phyloP scores from a whole-genome alignment of 2,888 invertebrate genomes.

The Erebia palarica region DNA sequence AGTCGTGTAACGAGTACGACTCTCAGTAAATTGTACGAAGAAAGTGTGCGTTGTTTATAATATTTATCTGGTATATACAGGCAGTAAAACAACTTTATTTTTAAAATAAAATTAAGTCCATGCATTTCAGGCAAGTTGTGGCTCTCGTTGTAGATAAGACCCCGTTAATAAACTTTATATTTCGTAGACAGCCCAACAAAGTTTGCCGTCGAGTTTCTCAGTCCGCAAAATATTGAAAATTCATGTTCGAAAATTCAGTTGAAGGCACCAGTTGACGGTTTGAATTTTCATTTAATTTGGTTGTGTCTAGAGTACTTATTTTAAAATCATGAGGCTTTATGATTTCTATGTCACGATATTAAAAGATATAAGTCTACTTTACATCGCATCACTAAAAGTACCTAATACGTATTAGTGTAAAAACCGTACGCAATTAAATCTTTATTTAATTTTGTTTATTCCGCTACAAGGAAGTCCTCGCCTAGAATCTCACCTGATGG shows the following conservation, averaged over 20 bases:
- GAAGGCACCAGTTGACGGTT: not conserved
- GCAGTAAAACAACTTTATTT: not conserved
- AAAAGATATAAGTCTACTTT: not conserved
- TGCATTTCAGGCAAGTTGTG: not conserved
- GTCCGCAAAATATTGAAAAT: conserved; percentile 33
- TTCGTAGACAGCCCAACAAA: conserved; percentile 12
- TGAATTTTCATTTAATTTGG: conserved; percentile 8
- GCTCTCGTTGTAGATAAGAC: conserved; percentile 6
- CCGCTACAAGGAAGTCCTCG: too few species aligned
- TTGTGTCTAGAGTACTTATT: not conserved
- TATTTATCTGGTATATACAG: not conserved
- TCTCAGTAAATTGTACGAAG: not conserved
- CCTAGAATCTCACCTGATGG: too few species aligned
- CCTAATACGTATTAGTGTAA: too few species aligned
- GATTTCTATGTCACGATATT: not conserved
- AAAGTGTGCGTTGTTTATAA: not conserved
- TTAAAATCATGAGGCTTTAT: not conserved
- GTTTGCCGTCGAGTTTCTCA: conserved; percentile 41
- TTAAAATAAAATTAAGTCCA: not conserved
- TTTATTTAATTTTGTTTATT: too few species aligned
- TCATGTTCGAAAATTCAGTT: conserved; percentile 2
- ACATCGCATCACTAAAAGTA: too few species aligned
- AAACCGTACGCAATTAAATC: too few species aligned
- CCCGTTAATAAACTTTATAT: conserved; percentile 8
- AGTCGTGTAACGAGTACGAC: too few species aligned